Evolutionary conservation across 2,888 invertebrate genomes (phyloP), one percentile per base, ranked within the genome.

Genomic region (Drosophila antonietae): DNA sequence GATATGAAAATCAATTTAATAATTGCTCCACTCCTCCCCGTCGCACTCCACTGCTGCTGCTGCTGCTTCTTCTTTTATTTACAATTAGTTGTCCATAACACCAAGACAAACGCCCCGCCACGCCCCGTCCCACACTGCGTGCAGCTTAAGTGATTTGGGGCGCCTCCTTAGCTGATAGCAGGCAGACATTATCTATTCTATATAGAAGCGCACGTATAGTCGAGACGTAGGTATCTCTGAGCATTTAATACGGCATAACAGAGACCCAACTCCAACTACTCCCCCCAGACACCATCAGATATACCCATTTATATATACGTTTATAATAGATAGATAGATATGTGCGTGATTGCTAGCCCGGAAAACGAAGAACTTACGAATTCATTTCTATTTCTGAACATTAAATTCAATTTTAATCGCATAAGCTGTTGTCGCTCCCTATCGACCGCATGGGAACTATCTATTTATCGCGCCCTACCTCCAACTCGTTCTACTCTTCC

Each of bases 71-170:
- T 69, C 82, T 68, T 85, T 88, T 85, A 83, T 86, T 83, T 86
- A 86, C 88, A 88, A 86, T 86, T 88, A 81, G 88, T 80, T 75
- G 84, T 81, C 77, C 64, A 64, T 74, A 70, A 69, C 68, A 64
- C 64, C 58, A 18, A 53, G 20, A 37, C 51, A 64, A 52, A n/a
- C 39, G 15, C 0, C 15, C 37, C n/a, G 12, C 20, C 35, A 15
- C 14, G 14, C 28, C 33, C 14, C 28, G 3, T 31, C 18, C 60
- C 31, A 55, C 57, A n/a, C 9, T 3, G 37, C 28, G 68, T 68
- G 67, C 84, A 83, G 90, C 90, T 90, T 90, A 90, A 90, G 89
- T 90, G 88, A 89, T 89, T 90, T 88, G 87, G 81, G 81, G 85
- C 89, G 85, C 88, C 89, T 86, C 82, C 88, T 84, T 89, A 89